Base-by-base conservation (phyloP, 2,888 invertebrate genomes). In the Brachypterus glaber region DNA sequence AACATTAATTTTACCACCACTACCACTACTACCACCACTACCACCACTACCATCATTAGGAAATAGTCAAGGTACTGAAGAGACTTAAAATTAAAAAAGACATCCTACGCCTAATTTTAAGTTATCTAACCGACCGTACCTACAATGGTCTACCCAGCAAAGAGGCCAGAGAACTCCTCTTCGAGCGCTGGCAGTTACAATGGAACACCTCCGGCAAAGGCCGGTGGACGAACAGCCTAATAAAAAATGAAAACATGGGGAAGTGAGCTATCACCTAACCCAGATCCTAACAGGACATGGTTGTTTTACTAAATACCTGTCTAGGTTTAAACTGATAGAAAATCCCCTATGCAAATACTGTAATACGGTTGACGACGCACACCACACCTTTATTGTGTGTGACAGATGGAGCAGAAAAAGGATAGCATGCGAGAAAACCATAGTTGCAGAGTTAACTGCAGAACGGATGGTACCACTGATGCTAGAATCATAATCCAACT, bases 341-440 rank as follows among this genome's bases (percentile, higher is more conserved):
- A 27, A 11, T 13, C 27, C 27, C 8, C 11, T 5, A 5, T 27
- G 27, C 12, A 11, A 13, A 13, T 27, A 11, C 25, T 45, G 42
- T 17, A 26, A 21, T 5, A 26, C 39, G 8, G 14, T 9, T 4
- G 44, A 44, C 27, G 36, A 17, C 3, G 26, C 29, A 11, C 30
- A 36, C 12, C 42, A 44, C 18, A 43, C 42, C 1, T 2, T 45
- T n/a, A 40, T 42, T n/a, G 4, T 27, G 2, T 45, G 40, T 17
- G 7, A 4, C 4, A 13, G 35, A 30, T 44, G 36, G 36, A 11
- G n/a, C n/a, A n/a, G n/a, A n/a, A n/a, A n/a, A n/a, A n/a, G n/a
- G n/a, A n/a, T n/a, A n/a, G n/a, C n/a, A n/a, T n/a, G n/a, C n/a
- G n/a, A n/a, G n/a, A n/a, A n/a, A n/a, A n/a, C n/a, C n/a, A n/a